Evolutionary conservation across 2,797 vertebrate genomes (phyloP), one percentile per base, ranked within the genome.

Genomic region (Vipera latastei): DNA sequence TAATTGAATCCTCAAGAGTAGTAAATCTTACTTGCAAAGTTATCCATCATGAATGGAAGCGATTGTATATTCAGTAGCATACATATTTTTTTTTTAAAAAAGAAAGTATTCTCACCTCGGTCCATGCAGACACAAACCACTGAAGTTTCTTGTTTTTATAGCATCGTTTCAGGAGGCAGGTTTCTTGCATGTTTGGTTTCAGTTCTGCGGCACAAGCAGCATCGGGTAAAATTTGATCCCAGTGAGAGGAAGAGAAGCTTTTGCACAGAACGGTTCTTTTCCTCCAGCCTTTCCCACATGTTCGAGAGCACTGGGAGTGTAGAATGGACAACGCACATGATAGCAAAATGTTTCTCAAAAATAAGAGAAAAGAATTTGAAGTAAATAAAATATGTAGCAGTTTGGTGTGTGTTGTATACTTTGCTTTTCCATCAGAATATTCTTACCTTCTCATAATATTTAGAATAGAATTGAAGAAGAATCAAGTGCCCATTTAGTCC

Each of bases 101-200:
- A 59, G 20, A 20, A 20, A 1, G 48, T 13, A 65, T 22, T 1
- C 94, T 22, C 95, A 98, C 98, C 98, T 98, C 97, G 92, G 98
- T 98, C 99, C 99, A 99, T 2, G 97, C 97, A 1, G 98, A 98
- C 95, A 98, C 96, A 56, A 98, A 97, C 99, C 99, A 99, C 96
- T 99, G 98, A 90, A 98, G 96, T 94, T 98, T 98, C 93, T 96
- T 98, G 69, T 97, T 98, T 95, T 98, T 98, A 95, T 96, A 97
- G 96, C 99, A 99, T 90, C 98, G 98, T 94, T 97, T 98, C 73
- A 98, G 92, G 93, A 98, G 96, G 94, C 98, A 99, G 92, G 97
- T 95, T 92, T 98, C 98, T 32, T 98, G 98, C 69, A 96, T 96
- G 95, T 96, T 94, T 69, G 98, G 98, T 96, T 98, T 98, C 59